These are phyloP conservation scores for Matsumyia berberina DNA, from an alignment of 2,888 invertebrate species.

Conservation along the genomic window DNA sequence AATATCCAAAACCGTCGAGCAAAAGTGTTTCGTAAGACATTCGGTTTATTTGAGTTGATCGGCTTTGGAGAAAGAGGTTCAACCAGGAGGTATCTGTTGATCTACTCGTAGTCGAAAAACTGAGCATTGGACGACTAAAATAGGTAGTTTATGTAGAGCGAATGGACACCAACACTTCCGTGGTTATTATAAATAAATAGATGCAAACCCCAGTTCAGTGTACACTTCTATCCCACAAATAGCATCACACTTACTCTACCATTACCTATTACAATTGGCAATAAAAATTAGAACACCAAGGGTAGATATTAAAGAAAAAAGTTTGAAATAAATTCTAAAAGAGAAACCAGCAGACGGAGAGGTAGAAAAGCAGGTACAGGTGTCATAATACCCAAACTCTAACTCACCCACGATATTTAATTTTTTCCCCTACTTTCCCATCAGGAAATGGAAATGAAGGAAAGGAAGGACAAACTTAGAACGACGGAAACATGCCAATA, in stretches of 20 bases:
- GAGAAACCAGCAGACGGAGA: conserved; percentile 1
- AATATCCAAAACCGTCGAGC: no score
- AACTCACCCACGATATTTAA: conserved; percentile 19
- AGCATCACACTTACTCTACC: conserved; percentile 2
- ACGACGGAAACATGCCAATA: conserved; percentile 50
- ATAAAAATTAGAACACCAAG: conserved; percentile 14
- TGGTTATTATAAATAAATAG: conserved; percentile 31
- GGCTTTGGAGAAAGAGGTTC: no score
- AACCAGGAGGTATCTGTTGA: no score
- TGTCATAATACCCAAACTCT: conserved; percentile 65
- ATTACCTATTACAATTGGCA: conserved; percentile 22
- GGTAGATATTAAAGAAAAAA: background rate
- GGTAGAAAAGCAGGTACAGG: conserved; percentile 41
- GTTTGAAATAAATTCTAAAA: conserved; percentile 28
- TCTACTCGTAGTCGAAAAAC: no score
- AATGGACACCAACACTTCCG: background rate
- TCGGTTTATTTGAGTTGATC: no score
- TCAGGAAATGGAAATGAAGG: conserved; percentile 18
- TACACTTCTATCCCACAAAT: conserved; percentile 2
- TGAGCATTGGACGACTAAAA: no score
- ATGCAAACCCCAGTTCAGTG: conserved; percentile 5
- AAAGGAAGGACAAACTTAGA: conserved; percentile 5
- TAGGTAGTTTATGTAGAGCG: no score
- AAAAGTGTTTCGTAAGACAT: no score
- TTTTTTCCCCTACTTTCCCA: conserved; percentile 3